Evolutionary conservation across 2,113 vertebrate species (phyloP).

Genomic region (Mohoua ochrocephala): DNA sequence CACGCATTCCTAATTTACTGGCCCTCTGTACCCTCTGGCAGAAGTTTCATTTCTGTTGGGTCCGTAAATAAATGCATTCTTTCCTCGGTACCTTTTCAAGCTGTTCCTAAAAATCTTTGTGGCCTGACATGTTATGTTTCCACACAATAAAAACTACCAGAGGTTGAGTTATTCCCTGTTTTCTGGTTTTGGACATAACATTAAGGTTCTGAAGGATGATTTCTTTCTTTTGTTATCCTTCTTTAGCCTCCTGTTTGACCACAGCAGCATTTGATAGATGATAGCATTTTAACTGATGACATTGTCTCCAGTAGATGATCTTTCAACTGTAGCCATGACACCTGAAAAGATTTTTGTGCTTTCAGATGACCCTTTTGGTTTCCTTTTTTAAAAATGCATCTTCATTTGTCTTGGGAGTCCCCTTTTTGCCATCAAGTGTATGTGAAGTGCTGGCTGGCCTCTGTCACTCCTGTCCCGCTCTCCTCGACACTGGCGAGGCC

Average conservation of each 20-base stretch:
- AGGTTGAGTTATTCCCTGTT: neutral
- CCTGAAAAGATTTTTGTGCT: neutral
- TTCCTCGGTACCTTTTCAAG: neutral
- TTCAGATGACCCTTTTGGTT: neutral
- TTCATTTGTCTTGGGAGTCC: neutral
- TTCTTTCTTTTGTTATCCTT: neutral
- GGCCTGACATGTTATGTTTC: neutral
- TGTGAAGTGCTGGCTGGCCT: rapidly evolving
- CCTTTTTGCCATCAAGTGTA: neutral
- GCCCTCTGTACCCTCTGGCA: neutral
- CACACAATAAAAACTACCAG: neutral
- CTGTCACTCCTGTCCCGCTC: neutral
- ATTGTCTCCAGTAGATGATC: neutral
- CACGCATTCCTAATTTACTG: neutral
- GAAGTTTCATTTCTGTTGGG: neutral
- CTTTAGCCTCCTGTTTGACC: neutral
- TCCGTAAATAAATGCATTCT: neutral
- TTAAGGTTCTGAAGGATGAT: neutral
- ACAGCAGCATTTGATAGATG: neutral
- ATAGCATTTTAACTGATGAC: neutral
- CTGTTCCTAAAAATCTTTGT: neutral
- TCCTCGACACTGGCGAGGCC: neutral
- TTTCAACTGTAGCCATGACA: neutral
- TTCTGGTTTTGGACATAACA: neutral
- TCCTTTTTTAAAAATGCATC: neutral